Conservation (phyloP, 1,140 invertebrate species). For the Ptiloglossa arizonensis region DNA sequence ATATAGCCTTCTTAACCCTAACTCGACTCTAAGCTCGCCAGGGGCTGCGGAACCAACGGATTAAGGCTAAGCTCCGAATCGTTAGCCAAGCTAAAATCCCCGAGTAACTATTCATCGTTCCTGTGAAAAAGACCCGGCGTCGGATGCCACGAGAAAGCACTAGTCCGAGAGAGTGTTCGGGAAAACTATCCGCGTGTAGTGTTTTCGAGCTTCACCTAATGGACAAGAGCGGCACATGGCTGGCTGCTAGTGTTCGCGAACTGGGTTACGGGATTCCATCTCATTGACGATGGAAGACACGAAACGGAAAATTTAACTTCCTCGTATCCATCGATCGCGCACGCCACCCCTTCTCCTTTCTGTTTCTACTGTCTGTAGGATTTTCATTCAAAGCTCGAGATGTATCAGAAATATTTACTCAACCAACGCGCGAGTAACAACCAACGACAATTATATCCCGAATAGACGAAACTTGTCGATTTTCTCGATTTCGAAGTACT, state of each 20-base stretch:
- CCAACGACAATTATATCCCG: too few relatives aligned
- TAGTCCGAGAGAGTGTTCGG: not conserved
- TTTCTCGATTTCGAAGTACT: too few relatives aligned
- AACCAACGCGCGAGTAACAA: too few relatives aligned
- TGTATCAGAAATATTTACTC: too few relatives aligned
- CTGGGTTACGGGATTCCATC: conserved; percentile 4
- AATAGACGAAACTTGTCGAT: too few relatives aligned
- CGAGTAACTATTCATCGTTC: conserved; percentile 23
- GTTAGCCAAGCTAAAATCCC: conserved; percentile 38
- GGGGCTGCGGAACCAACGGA: conserved; percentile 8
- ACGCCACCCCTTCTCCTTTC: too few relatives aligned
- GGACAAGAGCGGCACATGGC: not conserved
- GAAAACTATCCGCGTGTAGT: not conserved
- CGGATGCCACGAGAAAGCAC: not conserved
- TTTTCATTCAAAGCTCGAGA: too few relatives aligned
- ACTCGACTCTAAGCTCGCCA: conserved; percentile 44
- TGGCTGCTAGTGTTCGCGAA: not conserved
- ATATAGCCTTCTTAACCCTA: conserved; percentile 53
- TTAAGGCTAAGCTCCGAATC: conserved; percentile 48
- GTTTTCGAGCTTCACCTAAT: not conserved
- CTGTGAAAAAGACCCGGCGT: not conserved
- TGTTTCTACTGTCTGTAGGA: too few relatives aligned
- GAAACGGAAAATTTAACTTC: not conserved
- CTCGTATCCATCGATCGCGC: too few relatives aligned
- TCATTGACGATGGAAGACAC: not conserved